Evolutionary conservation across 2,888 invertebrate species (phyloP).

Genomic region (Sarcophaga subvicina): DNA sequence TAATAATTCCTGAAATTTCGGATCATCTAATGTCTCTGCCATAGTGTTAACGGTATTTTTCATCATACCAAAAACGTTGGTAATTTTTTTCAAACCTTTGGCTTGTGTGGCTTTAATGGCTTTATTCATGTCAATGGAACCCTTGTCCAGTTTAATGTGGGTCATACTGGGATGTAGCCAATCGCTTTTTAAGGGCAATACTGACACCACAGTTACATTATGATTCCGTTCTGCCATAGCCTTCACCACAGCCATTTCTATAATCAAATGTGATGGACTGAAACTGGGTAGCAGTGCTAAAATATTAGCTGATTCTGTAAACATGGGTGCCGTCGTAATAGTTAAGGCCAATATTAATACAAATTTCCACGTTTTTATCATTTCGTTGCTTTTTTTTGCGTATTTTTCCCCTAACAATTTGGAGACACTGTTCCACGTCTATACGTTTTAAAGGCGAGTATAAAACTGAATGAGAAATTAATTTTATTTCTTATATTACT

Average conservation of each 20-base stretch:
- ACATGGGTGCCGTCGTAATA: background rate
- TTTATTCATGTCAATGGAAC: conserved; percentile 9
- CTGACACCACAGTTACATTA: conserved; percentile 73
- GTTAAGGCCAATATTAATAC: background rate
- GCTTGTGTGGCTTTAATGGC: conserved; percentile 20
- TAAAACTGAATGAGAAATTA: conserved; percentile 59
- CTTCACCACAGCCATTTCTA: conserved; percentile 71
- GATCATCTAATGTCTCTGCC: conserved; percentile 64
- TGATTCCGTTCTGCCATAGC: conserved; percentile 73
- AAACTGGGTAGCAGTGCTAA: conserved; percentile 72
- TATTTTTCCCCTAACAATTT: background rate
- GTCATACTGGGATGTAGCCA: conserved; percentile 45
- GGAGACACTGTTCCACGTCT: background rate
- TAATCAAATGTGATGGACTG: conserved; percentile 72
- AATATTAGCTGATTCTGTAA: conserved; percentile 66
- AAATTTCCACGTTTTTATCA: conserved; percentile 14
- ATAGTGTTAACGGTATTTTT: conserved; percentile 5
- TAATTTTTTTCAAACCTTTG: background rate
- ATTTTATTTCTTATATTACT: background rate
- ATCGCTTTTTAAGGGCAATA: conserved; percentile 59
- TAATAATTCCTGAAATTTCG: conserved; percentile 69
- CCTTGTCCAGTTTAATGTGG: conserved; percentile 62
- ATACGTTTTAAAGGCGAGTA: background rate
- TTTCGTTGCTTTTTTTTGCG: background rate
- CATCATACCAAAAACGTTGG: background rate